These are phyloP conservation scores for Acanthis flammea DNA, from an alignment of 2,797 vertebrate genomes.

Conservation along the genomic window DNA sequence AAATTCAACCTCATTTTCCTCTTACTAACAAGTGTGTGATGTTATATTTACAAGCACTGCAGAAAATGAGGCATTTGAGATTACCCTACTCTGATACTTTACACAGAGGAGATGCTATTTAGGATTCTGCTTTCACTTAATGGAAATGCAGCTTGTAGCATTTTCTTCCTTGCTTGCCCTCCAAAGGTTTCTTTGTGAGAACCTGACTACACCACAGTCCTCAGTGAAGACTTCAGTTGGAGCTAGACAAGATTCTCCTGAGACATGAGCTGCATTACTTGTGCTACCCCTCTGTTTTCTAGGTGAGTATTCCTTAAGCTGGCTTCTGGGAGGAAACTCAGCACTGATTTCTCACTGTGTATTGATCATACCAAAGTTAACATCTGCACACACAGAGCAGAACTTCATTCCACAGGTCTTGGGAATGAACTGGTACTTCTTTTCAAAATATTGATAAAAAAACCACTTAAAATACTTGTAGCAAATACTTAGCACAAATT, in stretches of 20 bases:
- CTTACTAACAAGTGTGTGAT: not conserved
- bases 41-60: not conserved
- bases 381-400: not conserved
- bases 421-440: not conserved
- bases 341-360: fast-evolving
- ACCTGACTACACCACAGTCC: not conserved
- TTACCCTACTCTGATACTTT: not conserved
- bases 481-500: not conserved
- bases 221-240: not conserved
- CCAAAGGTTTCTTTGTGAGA: not conserved
- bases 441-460: not conserved
- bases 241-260: not conserved
- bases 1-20: not conserved
- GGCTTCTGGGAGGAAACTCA: not conserved
- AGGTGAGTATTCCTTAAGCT: not conserved
- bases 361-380: not conserved
- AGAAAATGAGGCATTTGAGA: not conserved
- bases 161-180: not conserved
- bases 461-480: not conserved
- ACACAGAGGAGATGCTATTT: not conserved
- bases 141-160: not conserved
- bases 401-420: not conserved
- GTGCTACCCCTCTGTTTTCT: not conserved
- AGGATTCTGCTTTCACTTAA: not conserved
- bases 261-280: not conserved